phyloP scores from a whole-genome alignment of 2,888 invertebrate species.

The Drosophila prolongata region DNA sequence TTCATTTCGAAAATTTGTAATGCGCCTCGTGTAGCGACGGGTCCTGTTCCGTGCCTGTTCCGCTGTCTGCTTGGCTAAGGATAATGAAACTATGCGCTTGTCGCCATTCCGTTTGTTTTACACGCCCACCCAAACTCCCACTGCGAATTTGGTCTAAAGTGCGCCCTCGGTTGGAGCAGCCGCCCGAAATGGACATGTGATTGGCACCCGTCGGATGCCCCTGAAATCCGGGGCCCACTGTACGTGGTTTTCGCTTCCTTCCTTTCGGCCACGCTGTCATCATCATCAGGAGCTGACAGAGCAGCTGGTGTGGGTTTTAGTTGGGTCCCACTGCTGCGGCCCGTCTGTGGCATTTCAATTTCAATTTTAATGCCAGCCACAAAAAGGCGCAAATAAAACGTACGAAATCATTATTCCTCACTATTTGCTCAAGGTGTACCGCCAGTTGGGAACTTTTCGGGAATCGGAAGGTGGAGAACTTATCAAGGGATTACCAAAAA shows the following conservation, averaged over 20 bases:
- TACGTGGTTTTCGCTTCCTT: constrained; percentile 40
- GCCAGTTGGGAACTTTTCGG: neutral
- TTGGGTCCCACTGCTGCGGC: constrained; percentile 28
- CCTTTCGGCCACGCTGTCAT: constrained; percentile 53
- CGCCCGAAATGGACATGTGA: neutral
- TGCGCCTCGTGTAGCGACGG: constrained; percentile 68
- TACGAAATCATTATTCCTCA: constrained; percentile 52
- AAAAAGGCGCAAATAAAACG: constrained; percentile 73
- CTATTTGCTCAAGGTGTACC: constrained; percentile 45
- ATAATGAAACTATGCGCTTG: constrained; percentile 74
- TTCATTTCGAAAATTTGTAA: constrained; percentile 79
- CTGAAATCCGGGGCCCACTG: constrained; percentile 42
- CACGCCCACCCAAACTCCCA: constrained; percentile 20
- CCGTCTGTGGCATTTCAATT: constrained; percentile 77
- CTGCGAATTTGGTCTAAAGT: constrained; percentile 12
- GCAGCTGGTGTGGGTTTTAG: constrained; percentile 38
- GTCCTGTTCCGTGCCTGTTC: constrained; percentile 53
- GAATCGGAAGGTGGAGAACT: neutral
- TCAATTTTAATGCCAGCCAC: constrained; percentile 73
- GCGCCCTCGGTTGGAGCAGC: constrained; percentile 8
- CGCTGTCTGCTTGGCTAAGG: constrained; percentile 54
- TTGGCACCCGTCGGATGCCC: neutral
- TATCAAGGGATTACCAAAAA: constrained; percentile 21
- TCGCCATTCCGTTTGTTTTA: constrained; percentile 72
- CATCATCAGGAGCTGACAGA: constrained; percentile 47